Base-by-base conservation (phyloP, 2,113 vertebrate species). In the Stigmatopora argus region DNA sequence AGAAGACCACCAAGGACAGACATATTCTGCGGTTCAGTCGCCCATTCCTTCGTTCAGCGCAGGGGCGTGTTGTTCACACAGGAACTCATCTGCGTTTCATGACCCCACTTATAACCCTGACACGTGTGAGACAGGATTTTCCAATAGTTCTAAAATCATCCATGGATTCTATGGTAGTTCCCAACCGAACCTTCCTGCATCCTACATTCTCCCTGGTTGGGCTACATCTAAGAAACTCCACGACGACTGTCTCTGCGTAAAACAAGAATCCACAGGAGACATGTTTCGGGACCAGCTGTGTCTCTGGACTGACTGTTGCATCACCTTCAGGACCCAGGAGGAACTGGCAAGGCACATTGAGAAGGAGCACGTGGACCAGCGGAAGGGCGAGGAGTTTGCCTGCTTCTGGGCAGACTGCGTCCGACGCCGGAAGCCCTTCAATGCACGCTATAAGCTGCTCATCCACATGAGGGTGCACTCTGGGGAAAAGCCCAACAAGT, bases 401-500 rank as follows among this genome's bases (percentile, higher is more conserved):
- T 98, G 96, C 82, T 97, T 96, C 88, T 98, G 96, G 96, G 90
- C 92, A 0, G 94, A 94, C 72, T 98, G 96, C 0, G 91, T 94
- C 71, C 92, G 96, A 21, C 93, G 93, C 14, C 93, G 94, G 78
- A 96, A 97, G 76, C 96, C 96, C 76, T 98, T 98, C 91, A 98
- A 98, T 11, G 96, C 96, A 64, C 95, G 96, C 72, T 98, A 98
- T 90, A 98, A 98, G 87, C 92, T 98, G 85, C 94, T 98, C 79
- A 97, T 98, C 89, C 96, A 98, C 82, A 98, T 98, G 95, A 93
- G 95, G 83, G 96, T 98, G 69, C 96, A 98, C 80, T 98, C 96
- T 1, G 96, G 96, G 59, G 96, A 98, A 81, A 98, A 98, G 88
- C 96, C 96, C 78, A 98, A 98, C 84, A 97, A 95, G 75, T 98